Conservation (phyloP, 2,113 vertebrate species). For the Geococcyx californianus region DNA sequence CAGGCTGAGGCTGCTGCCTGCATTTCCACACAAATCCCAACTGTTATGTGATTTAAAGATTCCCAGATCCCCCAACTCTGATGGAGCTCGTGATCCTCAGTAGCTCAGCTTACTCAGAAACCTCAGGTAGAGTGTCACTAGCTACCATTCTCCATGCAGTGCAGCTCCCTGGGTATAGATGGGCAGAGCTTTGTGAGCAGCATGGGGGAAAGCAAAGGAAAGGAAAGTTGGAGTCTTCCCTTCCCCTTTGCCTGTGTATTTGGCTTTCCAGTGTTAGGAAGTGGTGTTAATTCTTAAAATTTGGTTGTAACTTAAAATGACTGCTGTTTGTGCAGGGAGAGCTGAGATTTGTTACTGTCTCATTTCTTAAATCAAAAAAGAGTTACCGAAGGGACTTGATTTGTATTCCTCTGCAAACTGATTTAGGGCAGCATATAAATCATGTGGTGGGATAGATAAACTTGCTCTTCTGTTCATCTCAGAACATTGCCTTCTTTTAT, state of each 20-base stretch:
- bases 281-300: not conserved
- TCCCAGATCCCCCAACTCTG: not conserved
- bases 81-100: not conserved
- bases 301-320: not conserved
- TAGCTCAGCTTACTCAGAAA: not conserved
- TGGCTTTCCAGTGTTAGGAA: not conserved
- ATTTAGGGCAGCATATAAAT: not conserved
- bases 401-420: not conserved
- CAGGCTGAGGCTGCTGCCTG: not conserved
- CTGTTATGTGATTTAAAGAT: not conserved
- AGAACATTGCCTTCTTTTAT: not conserved
- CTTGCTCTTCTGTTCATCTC: not conserved
- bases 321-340: fast-evolving
- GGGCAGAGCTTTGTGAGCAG: not conserved
- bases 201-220: not conserved
- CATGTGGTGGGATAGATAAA: not conserved
- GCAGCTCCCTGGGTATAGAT: not conserved
- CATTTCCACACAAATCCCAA: not conserved
- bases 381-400: not conserved
- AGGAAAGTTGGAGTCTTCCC: not conserved
- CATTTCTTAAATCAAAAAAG: not conserved
- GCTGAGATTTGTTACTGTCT: not conserved
- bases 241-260: not conserved
- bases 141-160: not conserved
- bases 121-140: not conserved